Percentiles rank a stretch among this genome's conserved stretches.
phyloP scores from a whole-genome alignment of 2,888 invertebrate species.

The Hedychridium roseum region DNA sequence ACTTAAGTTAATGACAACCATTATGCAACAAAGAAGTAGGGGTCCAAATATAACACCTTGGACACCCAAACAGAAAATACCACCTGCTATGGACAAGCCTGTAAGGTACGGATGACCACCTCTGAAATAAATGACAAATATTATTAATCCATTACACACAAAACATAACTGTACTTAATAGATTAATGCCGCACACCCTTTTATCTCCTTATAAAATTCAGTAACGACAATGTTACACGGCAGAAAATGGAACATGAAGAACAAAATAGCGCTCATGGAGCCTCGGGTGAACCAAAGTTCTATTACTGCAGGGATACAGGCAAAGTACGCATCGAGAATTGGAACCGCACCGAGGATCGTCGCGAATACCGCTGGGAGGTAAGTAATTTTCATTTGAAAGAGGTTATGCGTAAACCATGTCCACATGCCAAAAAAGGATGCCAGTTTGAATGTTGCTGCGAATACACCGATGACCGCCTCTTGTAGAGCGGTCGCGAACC shows the following conservation, averaged over 20 bases:
- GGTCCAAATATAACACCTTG: slow-evolving; percentile 98
- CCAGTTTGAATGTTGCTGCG: slow-evolving; percentile 95
- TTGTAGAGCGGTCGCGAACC: slow-evolving; percentile 84
- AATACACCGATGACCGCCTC: slow-evolving; percentile 94
- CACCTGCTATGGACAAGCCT: slow-evolving; percentile 96
- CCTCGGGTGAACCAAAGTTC: slow-evolving; percentile 95
- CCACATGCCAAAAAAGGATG: slow-evolving; percentile 96
- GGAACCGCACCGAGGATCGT: slow-evolving; percentile 95
- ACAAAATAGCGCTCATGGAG: slow-evolving; percentile 80
- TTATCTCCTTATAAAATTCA: slow-evolving; percentile 96
- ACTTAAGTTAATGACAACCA: slow-evolving; percentile 86
- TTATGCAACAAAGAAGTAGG: slow-evolving; percentile 89
- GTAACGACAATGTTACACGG: slow-evolving; percentile 94
- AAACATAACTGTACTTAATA: background rate
- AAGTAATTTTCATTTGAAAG: slow-evolving; percentile 93
- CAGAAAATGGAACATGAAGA: slow-evolving; percentile 86
- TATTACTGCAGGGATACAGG: slow-evolving; percentile 90
- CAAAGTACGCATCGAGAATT: slow-evolving; percentile 95
- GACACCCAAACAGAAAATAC: slow-evolving; percentile 95
- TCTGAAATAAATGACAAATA: slow-evolving; percentile 63
- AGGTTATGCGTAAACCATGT: slow-evolving; percentile 97
- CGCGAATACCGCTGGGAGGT: slow-evolving; percentile 93
- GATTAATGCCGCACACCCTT: slow-evolving; percentile 72
- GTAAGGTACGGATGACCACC: slow-evolving; percentile 97
- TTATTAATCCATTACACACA: background rate